Evolutionary conservation across 2,113 vertebrate genomes (phyloP), one percentile per base, ranked within the genome.

Genomic region (Solenodon paradoxus): DNA sequence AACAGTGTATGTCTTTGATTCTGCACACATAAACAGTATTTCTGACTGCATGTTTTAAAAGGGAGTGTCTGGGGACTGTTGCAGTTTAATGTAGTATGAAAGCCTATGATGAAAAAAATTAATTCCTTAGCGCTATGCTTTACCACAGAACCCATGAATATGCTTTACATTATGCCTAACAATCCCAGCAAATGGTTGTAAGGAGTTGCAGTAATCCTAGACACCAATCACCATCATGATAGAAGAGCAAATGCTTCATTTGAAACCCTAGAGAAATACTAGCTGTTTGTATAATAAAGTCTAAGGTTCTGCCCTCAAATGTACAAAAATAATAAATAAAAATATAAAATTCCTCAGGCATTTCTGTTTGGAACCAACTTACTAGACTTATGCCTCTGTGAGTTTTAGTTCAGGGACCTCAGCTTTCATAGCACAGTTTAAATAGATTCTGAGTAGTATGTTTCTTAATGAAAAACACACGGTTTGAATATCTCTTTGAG

Each of bases 391-490:
- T 90, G 28, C 30, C 40, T 83, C 32, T 35, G 0, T 55, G 24
- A 19, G 7, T 69, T 75, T 71, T 40, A 83, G 45, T 63, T 30
- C 77, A 61, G 40, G 16, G 28, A 12, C 3, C 24, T 84, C 40
- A 40, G 13, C 17, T 86, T 81, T 71, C 4, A 6, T 2, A 4
- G 42, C 47, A 8, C 40, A 77, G 72, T 78, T 82, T 77, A 83
- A 94, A 81, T 79, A 64, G 85, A 78, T 57, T 55, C 30, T 71
- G 20, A 88, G 26, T 61, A 42, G 5, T 19, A 38, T 16, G 51
- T 93, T 91, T 91, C 72, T 69, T 93, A 79, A 57, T 3, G 7
- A 82, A 79, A 95, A 93, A 19, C 40, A 86, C 38, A 83, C 11
- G 16, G 9, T 66, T 5, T 57, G 13, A 40, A 28, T 55, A 2